These are phyloP conservation scores for Xiphias gladius DNA, from an alignment of 2,113 vertebrate genomes.

Conservation along the genomic window DNA sequence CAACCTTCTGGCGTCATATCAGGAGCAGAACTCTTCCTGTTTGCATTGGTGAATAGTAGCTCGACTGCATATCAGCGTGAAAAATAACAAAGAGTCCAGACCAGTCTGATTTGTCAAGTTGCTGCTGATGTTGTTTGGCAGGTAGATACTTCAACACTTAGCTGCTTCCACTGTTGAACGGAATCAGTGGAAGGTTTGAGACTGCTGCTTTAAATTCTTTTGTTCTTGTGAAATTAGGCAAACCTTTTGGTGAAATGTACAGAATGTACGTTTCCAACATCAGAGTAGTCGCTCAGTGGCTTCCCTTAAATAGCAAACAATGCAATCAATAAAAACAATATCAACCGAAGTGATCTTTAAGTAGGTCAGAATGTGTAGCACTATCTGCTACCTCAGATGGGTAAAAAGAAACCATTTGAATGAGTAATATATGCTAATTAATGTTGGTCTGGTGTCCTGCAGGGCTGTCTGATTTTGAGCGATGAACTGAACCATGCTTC, in stretches of 20 bases:
- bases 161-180: background rate
- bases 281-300: background rate
- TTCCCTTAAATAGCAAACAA: background rate
- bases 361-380: background rate
- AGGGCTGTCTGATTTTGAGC: constrained; percentile 96
- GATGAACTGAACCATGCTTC: constrained; percentile 97
- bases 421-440: background rate
- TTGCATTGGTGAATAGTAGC: background rate
- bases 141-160: background rate
- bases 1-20: background rate
- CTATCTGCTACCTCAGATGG: background rate
- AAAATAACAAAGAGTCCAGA: constrained; percentile 7
- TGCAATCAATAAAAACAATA: background rate
- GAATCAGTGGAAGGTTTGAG: background rate
- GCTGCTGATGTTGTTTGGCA: constrained; percentile 15
- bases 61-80: background rate
- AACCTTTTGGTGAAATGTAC: background rate
- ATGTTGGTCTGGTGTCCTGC: constrained; percentile 42
- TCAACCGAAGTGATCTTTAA: background rate
- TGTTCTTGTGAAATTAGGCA: constrained; percentile 8
- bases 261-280: background rate
- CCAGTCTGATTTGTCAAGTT: constrained; percentile 1
- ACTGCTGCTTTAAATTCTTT: background rate
- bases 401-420: background rate
- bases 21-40: constrained; percentile 29